phyloP scores from a whole-genome alignment of 2,113 vertebrate genomes.

The Acanthochromis polyacanthus region DNA sequence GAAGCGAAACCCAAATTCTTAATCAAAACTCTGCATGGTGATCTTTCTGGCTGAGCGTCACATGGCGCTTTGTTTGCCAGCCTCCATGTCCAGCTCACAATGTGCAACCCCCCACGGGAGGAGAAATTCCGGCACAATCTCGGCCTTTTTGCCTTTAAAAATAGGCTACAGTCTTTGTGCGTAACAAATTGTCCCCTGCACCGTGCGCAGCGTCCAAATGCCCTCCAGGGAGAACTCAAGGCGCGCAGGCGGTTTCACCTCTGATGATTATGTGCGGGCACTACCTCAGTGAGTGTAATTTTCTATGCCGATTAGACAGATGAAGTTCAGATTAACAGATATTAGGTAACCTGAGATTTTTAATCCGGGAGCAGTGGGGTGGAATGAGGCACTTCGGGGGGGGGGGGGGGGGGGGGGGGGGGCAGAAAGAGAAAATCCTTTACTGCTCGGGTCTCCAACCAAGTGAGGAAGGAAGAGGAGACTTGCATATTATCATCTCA shows the following conservation, averaged over 20 bases:
- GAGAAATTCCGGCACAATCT: constrained; percentile 35
- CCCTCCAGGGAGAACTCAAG: constrained; percentile 57
- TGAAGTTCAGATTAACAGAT: constrained; percentile 80
- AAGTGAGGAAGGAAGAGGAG: constrained; percentile 25
- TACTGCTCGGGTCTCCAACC: constrained; percentile 8
- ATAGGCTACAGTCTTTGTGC: constrained; percentile 15
- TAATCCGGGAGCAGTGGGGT: constrained; percentile 67
- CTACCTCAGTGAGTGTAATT: constrained; percentile 70
- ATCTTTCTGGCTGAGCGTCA: constrained; percentile 53
- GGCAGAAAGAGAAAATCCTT: constrained; percentile 19
- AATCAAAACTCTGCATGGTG: constrained; percentile 62
- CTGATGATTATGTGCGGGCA: constrained; percentile 65
- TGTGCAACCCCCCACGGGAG: neutral
- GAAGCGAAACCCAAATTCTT: constrained; percentile 40
- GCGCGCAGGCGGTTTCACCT: constrained; percentile 60
- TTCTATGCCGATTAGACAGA: constrained; percentile 76
- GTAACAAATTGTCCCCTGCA: constrained; percentile 49
- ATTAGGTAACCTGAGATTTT: constrained; percentile 80
- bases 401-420: no score
- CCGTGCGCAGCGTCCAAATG: constrained; percentile 51
- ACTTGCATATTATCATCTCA: constrained; percentile 32
- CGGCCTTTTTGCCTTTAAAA: constrained; percentile 13
- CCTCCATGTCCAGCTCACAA: constrained; percentile 30
- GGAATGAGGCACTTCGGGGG: constrained; percentile 61
- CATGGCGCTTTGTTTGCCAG: constrained; percentile 54